Percentiles rank a stretch among this genome's conserved stretches.
Evolutionary conservation across 1,140 invertebrate species (phyloP).

Genomic region (Lepidurus apus): DNA sequence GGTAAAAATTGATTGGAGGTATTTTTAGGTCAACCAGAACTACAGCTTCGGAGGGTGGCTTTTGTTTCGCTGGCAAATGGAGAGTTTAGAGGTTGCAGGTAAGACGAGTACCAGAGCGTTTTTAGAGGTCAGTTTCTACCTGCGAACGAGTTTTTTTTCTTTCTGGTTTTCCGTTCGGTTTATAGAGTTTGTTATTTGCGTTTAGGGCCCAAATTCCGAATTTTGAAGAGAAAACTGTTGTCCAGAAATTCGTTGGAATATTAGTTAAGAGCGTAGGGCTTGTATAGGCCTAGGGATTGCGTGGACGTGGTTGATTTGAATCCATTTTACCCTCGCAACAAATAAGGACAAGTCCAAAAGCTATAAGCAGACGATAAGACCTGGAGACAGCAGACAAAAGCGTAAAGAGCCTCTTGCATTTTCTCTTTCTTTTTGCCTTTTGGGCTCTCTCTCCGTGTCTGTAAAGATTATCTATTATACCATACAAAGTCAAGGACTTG

Average conservation of each 20-base stretch:
- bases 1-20: background rate
- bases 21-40: too few species aligned
- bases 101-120: background rate
- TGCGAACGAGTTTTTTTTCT: background rate
- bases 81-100: background rate
- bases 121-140: background rate
- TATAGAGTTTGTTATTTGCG: too few species aligned
- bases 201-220: background rate
- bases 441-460: background rate
- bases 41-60: too few species aligned
- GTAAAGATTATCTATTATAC: background rate
- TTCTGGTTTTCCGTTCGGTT: background rate
- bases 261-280: too few species aligned
- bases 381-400: background rate
- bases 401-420: background rate
- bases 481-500: conserved; percentile 12
- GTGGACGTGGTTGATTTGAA: background rate
- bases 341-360: background rate
- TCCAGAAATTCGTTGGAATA: background rate
- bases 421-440: background rate
- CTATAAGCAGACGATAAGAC: conserved; percentile 1
- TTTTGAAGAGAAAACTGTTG: background rate
- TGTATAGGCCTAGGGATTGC: background rate
- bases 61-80: background rate
- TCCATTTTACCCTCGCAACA: background rate